phyloP scores from a whole-genome alignment of 2,888 invertebrate genomes.

The Trachelus stipa region DNA sequence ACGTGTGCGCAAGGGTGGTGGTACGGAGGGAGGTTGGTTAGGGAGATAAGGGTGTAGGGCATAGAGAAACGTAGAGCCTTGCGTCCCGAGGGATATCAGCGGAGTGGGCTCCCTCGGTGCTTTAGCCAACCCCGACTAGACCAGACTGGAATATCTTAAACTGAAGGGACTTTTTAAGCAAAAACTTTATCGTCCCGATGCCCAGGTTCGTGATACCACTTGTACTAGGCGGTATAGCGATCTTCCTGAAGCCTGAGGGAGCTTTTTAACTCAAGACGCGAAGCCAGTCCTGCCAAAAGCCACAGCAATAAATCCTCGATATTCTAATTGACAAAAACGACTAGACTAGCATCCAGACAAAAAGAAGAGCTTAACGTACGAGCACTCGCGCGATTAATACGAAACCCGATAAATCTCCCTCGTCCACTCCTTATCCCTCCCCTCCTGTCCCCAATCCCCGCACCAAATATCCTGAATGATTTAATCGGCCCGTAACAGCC shows the following conservation, averaged over 20 bases:
- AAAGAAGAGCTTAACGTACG: conserved; percentile 35
- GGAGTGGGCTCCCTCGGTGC: conserved; percentile 50
- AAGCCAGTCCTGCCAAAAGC: conserved; percentile 30
- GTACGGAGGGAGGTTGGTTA: conserved; percentile 16
- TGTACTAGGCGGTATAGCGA: background rate
- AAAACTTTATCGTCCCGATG: conserved; percentile 48
- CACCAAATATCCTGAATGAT: background rate
- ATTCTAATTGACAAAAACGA: conserved; percentile 48
- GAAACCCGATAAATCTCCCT: conserved; percentile 13
- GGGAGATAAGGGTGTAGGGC: conserved; percentile 52
- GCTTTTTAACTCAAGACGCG: background rate
- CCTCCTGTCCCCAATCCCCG: background rate
- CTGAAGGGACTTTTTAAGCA: conserved; percentile 52
- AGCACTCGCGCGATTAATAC: conserved; percentile 44
- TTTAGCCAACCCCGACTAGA: conserved; percentile 51
- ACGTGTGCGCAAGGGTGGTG: conserved; percentile 18
- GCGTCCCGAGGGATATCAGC: conserved; percentile 62
- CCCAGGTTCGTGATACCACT: background rate
- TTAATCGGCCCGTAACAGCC: background rate
- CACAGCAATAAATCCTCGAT: conserved; percentile 42
- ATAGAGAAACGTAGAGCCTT: conserved; percentile 40
- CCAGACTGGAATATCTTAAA: conserved; percentile 61
- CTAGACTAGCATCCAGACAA: conserved; percentile 11
- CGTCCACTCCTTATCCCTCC: conserved; percentile 6
- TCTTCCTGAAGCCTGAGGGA: background rate